Evolutionary conservation across 2,888 invertebrate species (phyloP), one percentile per base, ranked within the genome.

Genomic region (Drosophila nr. medialis): DNA sequence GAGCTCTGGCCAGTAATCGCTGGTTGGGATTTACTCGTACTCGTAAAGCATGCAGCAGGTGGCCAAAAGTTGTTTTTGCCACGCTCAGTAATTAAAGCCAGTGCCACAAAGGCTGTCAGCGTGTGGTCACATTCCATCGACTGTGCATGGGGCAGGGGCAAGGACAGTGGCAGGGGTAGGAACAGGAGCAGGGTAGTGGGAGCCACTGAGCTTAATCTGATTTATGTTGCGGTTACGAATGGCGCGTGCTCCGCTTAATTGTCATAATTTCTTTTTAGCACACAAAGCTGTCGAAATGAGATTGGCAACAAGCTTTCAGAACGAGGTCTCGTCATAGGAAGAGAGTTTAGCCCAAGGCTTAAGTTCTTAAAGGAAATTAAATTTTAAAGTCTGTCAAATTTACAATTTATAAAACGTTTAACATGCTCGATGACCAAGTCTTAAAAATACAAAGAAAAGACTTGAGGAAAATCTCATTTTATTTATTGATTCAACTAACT

Each of bases 21-120:
- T 65, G 29, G 53, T 49, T 64, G 55, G 58, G 63, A 18, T 27
- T n/a, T 49, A 58, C 63, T 65, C 70, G 60, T 80, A 88, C 63
- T 65, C 75, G 60, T 80, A 88, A 80, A 73, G 53, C 64, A 72
- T 86, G 75, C 89, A 89, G 84, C 89, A 89, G 84, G 86, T 89
- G 86, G 89, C 69, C 67, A 69, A 68, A 78, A 72, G 62, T 63
- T 64, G 67, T 62, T 68, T 38, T 58, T 55, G 75, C 61, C 54
- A 64, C 77, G 64, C 53, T 75, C 63, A 72, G 84, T 86, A 86
- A 85, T 89, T 85, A 85, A 85, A 85, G 66, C 72, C 78, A 69
- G 38, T 75, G 78, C 86, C 75, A 74, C 86, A 80, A 83, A 83
- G 71, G 54, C 73, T 72, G 58, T 62, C 84, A 89, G 84, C 84